Evolutionary conservation across 2,888 invertebrate genomes (phyloP).

Genomic region (Antheraea assamensis): DNA sequence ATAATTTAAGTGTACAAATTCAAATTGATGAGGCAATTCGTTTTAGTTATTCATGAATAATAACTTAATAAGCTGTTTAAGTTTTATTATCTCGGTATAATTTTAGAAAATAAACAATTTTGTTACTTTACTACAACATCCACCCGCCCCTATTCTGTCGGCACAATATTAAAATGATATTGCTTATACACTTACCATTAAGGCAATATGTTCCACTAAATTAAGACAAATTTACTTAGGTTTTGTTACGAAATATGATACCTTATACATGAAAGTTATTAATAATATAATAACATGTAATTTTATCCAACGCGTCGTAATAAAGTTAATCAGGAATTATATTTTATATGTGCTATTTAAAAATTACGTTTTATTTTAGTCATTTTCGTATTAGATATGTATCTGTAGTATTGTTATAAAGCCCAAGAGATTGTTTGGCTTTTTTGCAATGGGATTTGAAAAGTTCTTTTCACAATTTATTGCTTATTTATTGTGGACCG

Average conservation of each 20-base stretch:
- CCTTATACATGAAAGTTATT: constrained; percentile 71
- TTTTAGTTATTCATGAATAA: neutral
- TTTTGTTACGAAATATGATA: constrained; percentile 70
- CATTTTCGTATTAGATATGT: neutral
- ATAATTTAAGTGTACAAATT: neutral
- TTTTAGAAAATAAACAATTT: constrained; percentile 1
- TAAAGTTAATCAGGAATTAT: constrained; percentile 44
- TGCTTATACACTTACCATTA: constrained; percentile 65
- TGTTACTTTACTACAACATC: constrained; percentile 17
- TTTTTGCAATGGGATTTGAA: no score
- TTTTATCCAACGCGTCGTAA: constrained; percentile 56
- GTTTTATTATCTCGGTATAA: constrained; percentile 22
- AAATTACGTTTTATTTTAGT: neutral
- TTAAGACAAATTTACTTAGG: constrained; percentile 78
- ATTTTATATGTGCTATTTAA: neutral
- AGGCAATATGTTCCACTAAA: constrained; percentile 69
- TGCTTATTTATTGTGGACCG: no score
- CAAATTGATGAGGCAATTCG: neutral
- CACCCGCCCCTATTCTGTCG: constrained; percentile 38
- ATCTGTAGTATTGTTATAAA: neutral
- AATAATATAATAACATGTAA: constrained; percentile 59
- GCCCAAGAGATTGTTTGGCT: no score
- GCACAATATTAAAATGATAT: constrained; percentile 67
- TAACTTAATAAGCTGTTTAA: neutral
- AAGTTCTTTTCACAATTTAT: no score